Evolutionary conservation across 2,113 vertebrate species (phyloP).

Genomic region (Taxidea taxus): DNA sequence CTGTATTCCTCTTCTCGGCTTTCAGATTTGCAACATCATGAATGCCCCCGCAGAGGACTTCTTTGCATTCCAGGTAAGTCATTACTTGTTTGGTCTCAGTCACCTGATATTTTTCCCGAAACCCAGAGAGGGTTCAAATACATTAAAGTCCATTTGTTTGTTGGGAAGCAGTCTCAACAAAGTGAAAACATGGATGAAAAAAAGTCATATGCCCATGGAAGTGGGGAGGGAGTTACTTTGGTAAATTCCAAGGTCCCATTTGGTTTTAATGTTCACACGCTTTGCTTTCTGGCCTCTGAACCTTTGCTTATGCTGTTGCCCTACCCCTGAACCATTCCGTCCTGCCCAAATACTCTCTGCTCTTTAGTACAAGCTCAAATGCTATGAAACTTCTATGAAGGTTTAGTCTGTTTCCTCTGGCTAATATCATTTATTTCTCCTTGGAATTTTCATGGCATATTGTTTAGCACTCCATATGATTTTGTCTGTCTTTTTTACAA

Average conservation of each 20-base stretch:
- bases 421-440: not conserved
- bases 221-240: not conserved
- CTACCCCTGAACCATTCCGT: too few relatives aligned
- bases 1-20: not conserved
- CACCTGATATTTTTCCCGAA: not conserved
- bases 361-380: not conserved
- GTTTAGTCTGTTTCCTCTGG: not conserved
- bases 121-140: not conserved
- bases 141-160: not conserved
- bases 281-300: not conserved
- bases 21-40: slow-evolving; percentile 99
- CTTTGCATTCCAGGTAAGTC: slow-evolving; percentile 93
- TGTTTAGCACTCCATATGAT: not conserved
- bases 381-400: not conserved
- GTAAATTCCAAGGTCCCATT: not conserved
- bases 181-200: not conserved
- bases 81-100: slow-evolving; percentile 1
- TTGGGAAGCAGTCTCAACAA: not conserved
- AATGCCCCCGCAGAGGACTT: slow-evolving; percentile 93
- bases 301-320: not conserved
- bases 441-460: not conserved
- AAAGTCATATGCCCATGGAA: not conserved
- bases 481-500: not conserved
- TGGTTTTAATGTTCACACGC: not conserved
- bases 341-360: not conserved